Evolutionary conservation across 23 tunicate species (phyloP), one percentile per base, ranked within the genome.

Genomic region (Halocynthia roretzi): DNA sequence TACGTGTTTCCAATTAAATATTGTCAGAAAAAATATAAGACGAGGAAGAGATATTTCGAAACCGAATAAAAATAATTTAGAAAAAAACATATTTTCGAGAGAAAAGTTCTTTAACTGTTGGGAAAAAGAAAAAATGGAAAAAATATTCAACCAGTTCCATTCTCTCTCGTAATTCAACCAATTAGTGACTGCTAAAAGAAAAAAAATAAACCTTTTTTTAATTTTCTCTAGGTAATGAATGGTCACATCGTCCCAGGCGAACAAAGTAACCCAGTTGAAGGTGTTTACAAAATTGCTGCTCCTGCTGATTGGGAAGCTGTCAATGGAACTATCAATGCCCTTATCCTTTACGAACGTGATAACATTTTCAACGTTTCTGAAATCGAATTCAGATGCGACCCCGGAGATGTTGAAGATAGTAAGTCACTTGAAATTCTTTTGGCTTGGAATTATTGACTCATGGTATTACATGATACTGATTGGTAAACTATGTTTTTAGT

Each of bases 251-350:
- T 74, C 44, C 44, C 44, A 31, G 44, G 44, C 17, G 78, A 74
- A 11, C 31, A 48, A 23, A 74, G 78, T 50, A 50, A 44, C 21
- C 64, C 78, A n/a, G 78, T 74, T 12, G 64, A 74, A 74, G 78
- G 78, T 20, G 31, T 74, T 53, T 74, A 74, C 64, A 74, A 52
- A 10, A 56, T 74, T 48, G 56, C 64, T 74, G 78, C 78, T 14
- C 78, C 78, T 8, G 56, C 62, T n/a, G 64, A 74, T 53, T 74
- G 78, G 78, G 56, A 48, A 22, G 20, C 56, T 0, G 64, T 54
- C 62, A 74, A 74, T 53, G 62, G 62, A 8, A 74, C 78, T 31
- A 31, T 31, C 44, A 31, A 31, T 31, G 44, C 4, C 44, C 44
- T 31, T 31, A 31, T 31, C 44, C 19, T 74, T 15, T 74, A 54